Evolutionary conservation across 2,113 vertebrate genomes (phyloP).

Genomic region (Erpornis zantholeuca): DNA sequence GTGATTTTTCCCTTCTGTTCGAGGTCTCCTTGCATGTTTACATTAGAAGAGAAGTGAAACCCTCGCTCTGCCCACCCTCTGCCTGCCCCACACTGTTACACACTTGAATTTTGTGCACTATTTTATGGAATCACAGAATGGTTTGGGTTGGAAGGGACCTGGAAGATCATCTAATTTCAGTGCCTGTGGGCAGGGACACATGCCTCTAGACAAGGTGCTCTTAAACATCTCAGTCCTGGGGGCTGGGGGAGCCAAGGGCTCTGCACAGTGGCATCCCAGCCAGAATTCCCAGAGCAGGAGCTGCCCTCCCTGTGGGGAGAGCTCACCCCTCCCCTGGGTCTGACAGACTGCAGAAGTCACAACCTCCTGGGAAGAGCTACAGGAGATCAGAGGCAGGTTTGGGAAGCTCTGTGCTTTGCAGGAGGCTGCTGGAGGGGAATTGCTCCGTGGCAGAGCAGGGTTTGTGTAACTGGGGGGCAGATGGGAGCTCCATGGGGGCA

Average conservation of each 20-base stretch:
- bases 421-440: neutral
- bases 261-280: neutral
- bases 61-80: neutral
- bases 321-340: neutral
- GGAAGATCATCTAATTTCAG: neutral
- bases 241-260: neutral
- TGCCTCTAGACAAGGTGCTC: neutral
- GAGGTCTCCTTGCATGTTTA: neutral
- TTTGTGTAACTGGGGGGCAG: neutral
- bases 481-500: fast-evolving
- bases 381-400: neutral
- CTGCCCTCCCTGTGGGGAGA: neutral
- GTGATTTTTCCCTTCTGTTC: neutral
- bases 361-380: neutral
- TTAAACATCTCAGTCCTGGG: neutral
- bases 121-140: neutral
- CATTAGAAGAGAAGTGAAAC: neutral
- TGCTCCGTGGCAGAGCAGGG: neutral
- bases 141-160: neutral
- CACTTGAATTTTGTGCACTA: neutral
- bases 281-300: neutral
- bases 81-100: neutral
- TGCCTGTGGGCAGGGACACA: neutral
- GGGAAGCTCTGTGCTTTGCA: neutral
- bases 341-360: neutral